Base-by-base conservation (phyloP, 2,888 invertebrate genomes). In the Baccha elongata region DNA sequence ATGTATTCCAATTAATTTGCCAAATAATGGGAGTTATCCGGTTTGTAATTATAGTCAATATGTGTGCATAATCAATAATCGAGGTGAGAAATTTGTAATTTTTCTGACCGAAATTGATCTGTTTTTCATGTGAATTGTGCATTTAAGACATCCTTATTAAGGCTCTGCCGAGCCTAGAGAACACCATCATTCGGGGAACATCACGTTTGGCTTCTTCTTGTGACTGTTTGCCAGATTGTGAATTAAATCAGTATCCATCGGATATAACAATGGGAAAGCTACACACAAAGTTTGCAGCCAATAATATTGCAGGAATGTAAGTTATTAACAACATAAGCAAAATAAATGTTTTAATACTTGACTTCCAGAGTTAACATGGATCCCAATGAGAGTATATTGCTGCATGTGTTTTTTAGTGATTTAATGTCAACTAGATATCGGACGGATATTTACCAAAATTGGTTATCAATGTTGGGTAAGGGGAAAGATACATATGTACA, bases 391-490 rank as follows among this genome's bases (percentile, higher is more conserved):
- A 92, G 92, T 53, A 94, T 94, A 32, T 86, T 94, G 50, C 86
- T 95, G 44, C 94, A 94, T 86, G 92, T 95, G n/a, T 95, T 93
- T 89, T 95, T 94, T 87, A 94, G 93, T 87, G 95, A 95, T 87
- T 88, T 95, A 84, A 93, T 94, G 83, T 93, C 94, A 3, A 94
- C 93, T 4, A 92, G 93, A 85, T 94, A 93, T 87, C 92, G 94
- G 55, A 93, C 93, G 58, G 94, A 94, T 86, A 92, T 94, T 67
- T 93, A 93, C 88, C 93, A 94, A 85, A 94, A 93, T 87, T 95
- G 95, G 95, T 93, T 94, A 84, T 94, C 94, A 84, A 90, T 94
- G 85, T 91, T 95, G 74, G 94, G 95, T 95, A 89, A 86, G 44
- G 26, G n/a, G n/a, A n/a, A n/a, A n/a, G n/a, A n/a, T n/a, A n/a